Conservation (phyloP, 2,888 invertebrate species). For the Lottia gigantea region DNA sequence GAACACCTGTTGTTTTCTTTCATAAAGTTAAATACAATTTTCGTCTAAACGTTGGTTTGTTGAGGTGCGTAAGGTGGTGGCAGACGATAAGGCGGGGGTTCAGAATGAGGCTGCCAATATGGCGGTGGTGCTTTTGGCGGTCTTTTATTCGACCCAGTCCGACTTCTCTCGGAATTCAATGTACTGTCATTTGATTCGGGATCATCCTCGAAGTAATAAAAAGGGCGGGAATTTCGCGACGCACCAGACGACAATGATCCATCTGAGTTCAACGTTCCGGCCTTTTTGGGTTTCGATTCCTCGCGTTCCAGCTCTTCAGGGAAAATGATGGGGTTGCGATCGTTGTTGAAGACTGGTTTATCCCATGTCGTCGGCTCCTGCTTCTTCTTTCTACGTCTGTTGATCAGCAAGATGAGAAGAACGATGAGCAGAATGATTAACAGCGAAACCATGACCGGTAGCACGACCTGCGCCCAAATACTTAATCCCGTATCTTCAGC, state of each 20-base stretch:
- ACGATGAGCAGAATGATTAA: conserved; percentile 37
- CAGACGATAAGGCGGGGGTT: conserved; percentile 33
- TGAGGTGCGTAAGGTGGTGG: conserved; percentile 33
- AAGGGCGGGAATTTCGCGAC: conserved; percentile 14
- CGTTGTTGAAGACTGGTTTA: conserved; percentile 48
- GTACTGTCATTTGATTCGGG: conserved; percentile 13
- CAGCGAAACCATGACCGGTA: conserved; percentile 36
- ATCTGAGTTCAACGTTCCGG: conserved; percentile 43
- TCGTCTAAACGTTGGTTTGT: not conserved
- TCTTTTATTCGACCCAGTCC: conserved; percentile 12
- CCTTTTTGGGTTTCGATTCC: conserved; percentile 44
- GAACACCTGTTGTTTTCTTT: not conserved
- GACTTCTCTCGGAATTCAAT: conserved; percentile 15
- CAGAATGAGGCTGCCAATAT: conserved; percentile 26
- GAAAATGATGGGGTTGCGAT: conserved; percentile 53
- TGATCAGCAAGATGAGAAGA: conserved; percentile 35
- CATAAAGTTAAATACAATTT: not conserved
- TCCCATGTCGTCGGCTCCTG: conserved; percentile 33
- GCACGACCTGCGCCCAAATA: conserved; percentile 37
- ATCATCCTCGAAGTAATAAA: conserved; percentile 22
- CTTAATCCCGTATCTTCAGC: conserved; percentile 25
- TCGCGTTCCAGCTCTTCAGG: conserved; percentile 52
- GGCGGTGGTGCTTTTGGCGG: conserved; percentile 25
- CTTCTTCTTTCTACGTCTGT: conserved; percentile 24
- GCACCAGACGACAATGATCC: conserved; percentile 3